Conservation (phyloP, 2,797 vertebrate species). For the Brachymystax lenok region DNA sequence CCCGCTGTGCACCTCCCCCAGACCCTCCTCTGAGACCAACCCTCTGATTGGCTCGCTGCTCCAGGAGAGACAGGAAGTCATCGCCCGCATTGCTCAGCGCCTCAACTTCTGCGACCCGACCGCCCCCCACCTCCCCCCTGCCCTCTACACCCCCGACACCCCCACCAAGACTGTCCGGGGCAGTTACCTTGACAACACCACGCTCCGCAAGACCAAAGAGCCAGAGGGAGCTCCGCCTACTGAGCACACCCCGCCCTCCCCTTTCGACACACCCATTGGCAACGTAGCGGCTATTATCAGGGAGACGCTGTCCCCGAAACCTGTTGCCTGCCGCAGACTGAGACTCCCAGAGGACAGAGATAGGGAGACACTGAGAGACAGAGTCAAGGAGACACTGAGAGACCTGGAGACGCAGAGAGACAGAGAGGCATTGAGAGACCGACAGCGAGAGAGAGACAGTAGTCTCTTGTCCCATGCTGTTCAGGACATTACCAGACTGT, state of each 20-base stretch:
- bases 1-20: slow-evolving; percentile 73
- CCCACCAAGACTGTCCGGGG: slow-evolving; percentile 81
- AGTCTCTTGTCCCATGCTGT: slow-evolving; percentile 77
- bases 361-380: slow-evolving; percentile 35
- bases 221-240: slow-evolving; percentile 68
- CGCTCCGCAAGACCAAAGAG: slow-evolving; percentile 87
- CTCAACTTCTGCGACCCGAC: slow-evolving; percentile 94
- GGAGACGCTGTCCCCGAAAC: slow-evolving; percentile 78
- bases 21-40: slow-evolving; percentile 82
- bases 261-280: slow-evolving; percentile 77
- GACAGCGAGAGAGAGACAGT: slow-evolving; percentile 58
- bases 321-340: slow-evolving; percentile 83
- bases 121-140: slow-evolving; percentile 81
- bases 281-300: slow-evolving; percentile 66
- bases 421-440: slow-evolving; percentile 70
- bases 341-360: slow-evolving; percentile 78
- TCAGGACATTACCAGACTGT: slow-evolving; percentile 80
- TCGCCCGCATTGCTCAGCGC: slow-evolving; percentile 96
- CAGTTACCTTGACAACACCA: slow-evolving; percentile 71
- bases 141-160: slow-evolving; percentile 75
- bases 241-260: slow-evolving; percentile 66
- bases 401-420: slow-evolving; percentile 74
- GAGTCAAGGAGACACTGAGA: slow-evolving; percentile 37
- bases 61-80: slow-evolving; percentile 96
- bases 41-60: slow-evolving; percentile 94